Conservation (phyloP, 2,888 invertebrate species). For the Clunio marinus region DNA sequence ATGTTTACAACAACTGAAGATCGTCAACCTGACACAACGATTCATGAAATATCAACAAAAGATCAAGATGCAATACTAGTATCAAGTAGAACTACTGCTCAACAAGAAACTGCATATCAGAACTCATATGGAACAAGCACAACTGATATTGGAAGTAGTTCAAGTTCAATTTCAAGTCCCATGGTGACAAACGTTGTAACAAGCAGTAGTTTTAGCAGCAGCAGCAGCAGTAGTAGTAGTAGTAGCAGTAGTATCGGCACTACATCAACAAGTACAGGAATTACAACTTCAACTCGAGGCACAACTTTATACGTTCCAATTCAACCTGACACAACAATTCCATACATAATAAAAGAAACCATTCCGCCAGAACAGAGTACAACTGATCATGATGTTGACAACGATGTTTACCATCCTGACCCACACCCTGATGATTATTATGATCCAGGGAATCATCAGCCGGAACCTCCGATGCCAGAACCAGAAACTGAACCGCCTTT, state of each 20-base stretch:
- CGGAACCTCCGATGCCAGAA: slow-evolving; percentile 7
- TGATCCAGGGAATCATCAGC: not conserved
- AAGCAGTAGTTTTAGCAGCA: slow-evolving; percentile 39
- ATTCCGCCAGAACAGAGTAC: slow-evolving; percentile 33
- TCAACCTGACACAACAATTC: slow-evolving; percentile 34
- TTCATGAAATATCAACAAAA: slow-evolving; percentile 10
- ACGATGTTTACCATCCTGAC: not conserved
- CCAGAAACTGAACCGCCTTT: slow-evolving; percentile 44
- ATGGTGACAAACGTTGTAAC: slow-evolving; percentile 42
- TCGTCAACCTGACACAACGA: slow-evolving; percentile 35
- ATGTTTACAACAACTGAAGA: slow-evolving; percentile 35
- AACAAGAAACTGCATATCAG: slow-evolving; percentile 47
- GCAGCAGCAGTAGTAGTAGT: not conserved
- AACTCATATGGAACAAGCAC: slow-evolving; percentile 48
- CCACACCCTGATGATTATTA: slow-evolving; percentile 8
- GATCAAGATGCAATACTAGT: not conserved
- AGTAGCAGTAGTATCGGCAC: not conserved
- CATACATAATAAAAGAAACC: slow-evolving; percentile 29
- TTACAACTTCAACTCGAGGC: not conserved
- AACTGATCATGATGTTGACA: not conserved
- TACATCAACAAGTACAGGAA: not conserved
- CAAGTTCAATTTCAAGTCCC: not conserved
- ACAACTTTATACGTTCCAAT: slow-evolving; percentile 27
- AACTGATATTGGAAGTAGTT: slow-evolving; percentile 43
- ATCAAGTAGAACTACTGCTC: slow-evolving; percentile 44